Base-by-base conservation (phyloP, 1,140 invertebrate genomes). In the Papilio helenus region DNA sequence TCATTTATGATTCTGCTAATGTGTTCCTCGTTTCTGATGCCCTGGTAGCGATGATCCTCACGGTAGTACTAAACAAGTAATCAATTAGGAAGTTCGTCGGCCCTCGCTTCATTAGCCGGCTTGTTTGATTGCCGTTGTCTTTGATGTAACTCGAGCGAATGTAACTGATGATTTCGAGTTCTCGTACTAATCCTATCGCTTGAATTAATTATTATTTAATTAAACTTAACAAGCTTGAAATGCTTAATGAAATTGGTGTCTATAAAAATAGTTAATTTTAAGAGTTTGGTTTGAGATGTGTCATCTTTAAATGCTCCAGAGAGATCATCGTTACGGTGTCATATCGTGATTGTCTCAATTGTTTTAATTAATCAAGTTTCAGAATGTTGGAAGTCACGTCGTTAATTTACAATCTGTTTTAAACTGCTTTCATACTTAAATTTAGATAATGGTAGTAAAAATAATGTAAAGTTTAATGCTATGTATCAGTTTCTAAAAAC, bases 61-160 rank as follows among this genome's bases (percentile, higher is more conserved):
- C n/a, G 51, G 51, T n/a, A 55, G n/a, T 55, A 55, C 18, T 20
- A 18, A 55, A 55, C 51, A 55, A 55, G 51, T 55, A 55, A 55
- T 55, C 51, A 55, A 55, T 55, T 55, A 55, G 7, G 18, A 55
- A 55, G 51, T 55, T 55, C n/a, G 51, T 55, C 51, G 51, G 51
- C 51, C 46, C 14, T 5, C 51, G 51, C 51, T 55, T 55, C 51
- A 55, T 55, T 55, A 55, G 51, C 51, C 51, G 18, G 51, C 51
- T 9, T 55, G 51, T 55, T 55, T 55, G 51, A 55, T 55, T 55
- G 51, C 18, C 51, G 18, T 49, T 55, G n/a, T 55, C 51, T 55
- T 55, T 55, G 51, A 55, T 51, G 16, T 51, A 51, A 55, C 18
- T 55, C 18, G 9, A 55, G 51, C 18, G n/a, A n/a, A 20, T 55